Percentiles rank a stretch among this genome's conserved stretches.
phyloP scores from a whole-genome alignment of 2,888 invertebrate genomes.

The Parnassius mnemosyne region DNA sequence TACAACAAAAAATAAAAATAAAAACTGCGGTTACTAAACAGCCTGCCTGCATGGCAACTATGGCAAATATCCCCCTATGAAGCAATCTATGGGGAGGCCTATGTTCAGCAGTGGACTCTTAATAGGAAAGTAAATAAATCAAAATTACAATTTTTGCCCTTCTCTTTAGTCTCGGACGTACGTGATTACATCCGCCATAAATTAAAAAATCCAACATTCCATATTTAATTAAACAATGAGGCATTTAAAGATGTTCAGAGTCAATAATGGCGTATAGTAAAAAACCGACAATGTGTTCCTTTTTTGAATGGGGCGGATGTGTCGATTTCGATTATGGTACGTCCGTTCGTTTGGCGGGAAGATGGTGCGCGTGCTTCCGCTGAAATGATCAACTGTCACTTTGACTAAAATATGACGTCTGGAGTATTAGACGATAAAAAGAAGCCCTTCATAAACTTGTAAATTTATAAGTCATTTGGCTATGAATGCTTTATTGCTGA shows the following conservation, averaged over 20 bases:
- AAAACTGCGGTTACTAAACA: too few species aligned
- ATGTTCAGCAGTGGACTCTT: too few species aligned
- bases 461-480: too few species aligned
- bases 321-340: conserved; percentile 60
- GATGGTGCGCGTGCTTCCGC: conserved; percentile 52
- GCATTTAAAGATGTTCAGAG: conserved; percentile 33
- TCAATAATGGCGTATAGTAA: conserved; percentile 38
- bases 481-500: too few species aligned
- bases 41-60: too few species aligned
- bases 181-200: conserved; percentile 22
- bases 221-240: conserved; percentile 35
- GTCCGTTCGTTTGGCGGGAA: conserved; percentile 53
- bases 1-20: too few species aligned
- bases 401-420: conserved; percentile 14
- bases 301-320: conserved; percentile 55
- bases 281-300: conserved; percentile 50
- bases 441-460: too few species aligned
- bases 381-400: conserved; percentile 29
- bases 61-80: too few species aligned
- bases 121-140: too few species aligned
- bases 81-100: too few species aligned
- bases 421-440: neutral
- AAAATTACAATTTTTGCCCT: too few species aligned
- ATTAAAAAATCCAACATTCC: conserved; percentile 29
- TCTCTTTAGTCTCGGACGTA: conserved; percentile 7